A percentile compares a stretch with the other conserved stretches of the same genome.
Evolutionary conservation across 2,888 invertebrate genomes (phyloP).

Genomic region (Andrena camellia): DNA sequence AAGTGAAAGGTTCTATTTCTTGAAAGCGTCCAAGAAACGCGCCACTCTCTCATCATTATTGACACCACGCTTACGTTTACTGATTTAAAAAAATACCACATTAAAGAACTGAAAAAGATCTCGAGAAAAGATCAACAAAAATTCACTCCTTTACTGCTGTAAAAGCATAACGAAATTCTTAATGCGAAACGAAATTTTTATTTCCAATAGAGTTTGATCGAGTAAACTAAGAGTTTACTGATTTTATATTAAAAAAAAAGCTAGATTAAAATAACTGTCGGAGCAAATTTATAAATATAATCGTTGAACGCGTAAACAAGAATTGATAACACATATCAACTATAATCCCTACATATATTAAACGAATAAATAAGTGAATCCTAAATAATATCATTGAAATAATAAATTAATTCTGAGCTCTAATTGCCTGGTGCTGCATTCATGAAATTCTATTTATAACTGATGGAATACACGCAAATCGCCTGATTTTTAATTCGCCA

Average conservation of each 20-base stretch:
- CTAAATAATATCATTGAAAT: not conserved
- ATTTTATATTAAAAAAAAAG: not conserved
- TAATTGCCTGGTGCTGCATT: not conserved
- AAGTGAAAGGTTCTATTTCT: slow-evolving; percentile 48
- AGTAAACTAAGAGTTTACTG: no score
- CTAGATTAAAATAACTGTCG: not conserved
- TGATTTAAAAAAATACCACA: not conserved
- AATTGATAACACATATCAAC: not conserved
- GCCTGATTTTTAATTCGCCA: not conserved
- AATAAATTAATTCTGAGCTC: not conserved
- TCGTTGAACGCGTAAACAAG: not conserved
- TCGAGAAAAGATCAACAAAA: no score
- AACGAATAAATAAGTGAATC: not conserved
- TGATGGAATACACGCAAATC: not conserved
- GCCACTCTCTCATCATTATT: slow-evolving; percentile 6
- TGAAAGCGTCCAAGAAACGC: slow-evolving; percentile 30
- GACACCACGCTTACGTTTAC: not conserved
- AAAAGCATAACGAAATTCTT: not conserved
- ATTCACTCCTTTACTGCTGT: not conserved
- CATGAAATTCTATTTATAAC: not conserved
- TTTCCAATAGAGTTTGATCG: not conserved
- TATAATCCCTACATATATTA: not conserved
- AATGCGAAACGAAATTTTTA: not conserved
- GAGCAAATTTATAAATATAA: not conserved
- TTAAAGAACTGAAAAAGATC: no score